phyloP scores from a whole-genome alignment of 2,797 vertebrate genomes.

The Adrianichthys oophorus region DNA sequence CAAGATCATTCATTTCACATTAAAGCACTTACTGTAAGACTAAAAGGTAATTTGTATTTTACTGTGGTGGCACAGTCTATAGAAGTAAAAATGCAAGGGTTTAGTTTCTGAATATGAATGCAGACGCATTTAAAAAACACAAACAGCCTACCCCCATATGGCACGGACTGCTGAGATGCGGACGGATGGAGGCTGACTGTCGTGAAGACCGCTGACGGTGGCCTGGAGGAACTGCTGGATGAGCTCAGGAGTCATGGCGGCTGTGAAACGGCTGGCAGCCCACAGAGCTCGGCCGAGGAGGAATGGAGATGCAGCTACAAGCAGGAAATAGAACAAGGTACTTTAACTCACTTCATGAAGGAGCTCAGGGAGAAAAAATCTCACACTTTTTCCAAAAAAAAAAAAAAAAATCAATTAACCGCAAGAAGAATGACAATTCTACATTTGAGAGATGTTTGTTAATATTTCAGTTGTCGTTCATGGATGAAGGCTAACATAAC shows the following conservation, averaged over 20 bases:
- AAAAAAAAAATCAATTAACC: too few relatives aligned
- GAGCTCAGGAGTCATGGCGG: constrained; percentile 96
- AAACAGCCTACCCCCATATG: constrained; percentile 94
- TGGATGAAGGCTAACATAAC: too few relatives aligned
- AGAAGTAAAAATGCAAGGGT: not conserved
- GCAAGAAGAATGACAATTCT: too few relatives aligned
- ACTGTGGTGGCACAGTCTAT: not conserved
- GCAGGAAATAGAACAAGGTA: not conserved
- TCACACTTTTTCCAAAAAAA: too few relatives aligned
- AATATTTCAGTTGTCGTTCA: too few relatives aligned
- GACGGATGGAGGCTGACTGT: constrained; percentile 93
- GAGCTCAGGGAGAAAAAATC: too few relatives aligned
- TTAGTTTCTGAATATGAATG: not conserved
- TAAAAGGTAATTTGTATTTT: not conserved
- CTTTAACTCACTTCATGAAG: too few relatives aligned
- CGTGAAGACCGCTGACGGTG: constrained; percentile 94
- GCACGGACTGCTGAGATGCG: constrained; percentile 95
- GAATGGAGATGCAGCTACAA: constrained; percentile 87
- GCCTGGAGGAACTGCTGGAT: constrained; percentile 99
- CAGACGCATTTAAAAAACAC: not conserved
- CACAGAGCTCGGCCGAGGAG: constrained; percentile 95
- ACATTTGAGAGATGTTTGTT: too few relatives aligned
- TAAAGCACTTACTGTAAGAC: not conserved
- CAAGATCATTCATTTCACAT: not conserved
- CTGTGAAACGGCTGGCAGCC: constrained; percentile 97